Evolutionary conservation across 1,140 invertebrate genomes (phyloP).

Genomic region (Megathymus violae): DNA sequence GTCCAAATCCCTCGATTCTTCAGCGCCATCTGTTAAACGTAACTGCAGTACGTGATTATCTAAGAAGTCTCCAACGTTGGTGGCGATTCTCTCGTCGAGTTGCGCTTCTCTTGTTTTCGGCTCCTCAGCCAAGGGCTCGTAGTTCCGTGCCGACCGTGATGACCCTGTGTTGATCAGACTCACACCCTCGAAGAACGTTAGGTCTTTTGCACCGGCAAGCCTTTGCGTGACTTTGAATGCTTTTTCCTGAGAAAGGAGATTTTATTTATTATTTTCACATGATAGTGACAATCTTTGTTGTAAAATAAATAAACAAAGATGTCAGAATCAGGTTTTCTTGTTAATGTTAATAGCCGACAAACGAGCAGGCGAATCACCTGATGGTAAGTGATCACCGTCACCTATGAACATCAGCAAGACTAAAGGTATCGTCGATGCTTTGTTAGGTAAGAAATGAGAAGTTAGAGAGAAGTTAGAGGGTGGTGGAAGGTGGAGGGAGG

Average conservation of each 20-base stretch:
- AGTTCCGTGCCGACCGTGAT: slow-evolving; percentile 69
- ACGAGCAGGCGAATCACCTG: no score
- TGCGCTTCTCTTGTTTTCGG: slow-evolving; percentile 73
- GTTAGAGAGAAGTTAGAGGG: no score
- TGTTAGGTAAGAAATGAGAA: no score
- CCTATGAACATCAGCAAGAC: no score
- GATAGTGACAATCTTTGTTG: no score
- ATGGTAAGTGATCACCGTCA: no score
- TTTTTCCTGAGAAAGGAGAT: slow-evolving; percentile 69
- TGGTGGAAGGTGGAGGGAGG: no score
- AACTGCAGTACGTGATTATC: slow-evolving; percentile 75
- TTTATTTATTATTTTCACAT: slow-evolving; percentile 1
- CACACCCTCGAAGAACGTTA: slow-evolving; percentile 72
- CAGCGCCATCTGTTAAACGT: slow-evolving; percentile 61
- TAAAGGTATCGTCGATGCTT: no score
- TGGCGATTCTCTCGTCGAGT: slow-evolving; percentile 71
- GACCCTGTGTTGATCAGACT: slow-evolving; percentile 72
- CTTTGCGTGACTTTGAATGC: slow-evolving; percentile 70
- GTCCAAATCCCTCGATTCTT: slow-evolving; percentile 67
- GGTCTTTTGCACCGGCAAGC: slow-evolving; percentile 61
- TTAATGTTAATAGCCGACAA: no score
- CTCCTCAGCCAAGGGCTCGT: slow-evolving; percentile 70
- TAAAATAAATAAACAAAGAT: no score
- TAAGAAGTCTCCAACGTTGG: slow-evolving; percentile 74
- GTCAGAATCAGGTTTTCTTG: no score